phyloP scores from a whole-genome alignment of 2,113 vertebrate genomes.

The Leptobrachium leishanense region DNA sequence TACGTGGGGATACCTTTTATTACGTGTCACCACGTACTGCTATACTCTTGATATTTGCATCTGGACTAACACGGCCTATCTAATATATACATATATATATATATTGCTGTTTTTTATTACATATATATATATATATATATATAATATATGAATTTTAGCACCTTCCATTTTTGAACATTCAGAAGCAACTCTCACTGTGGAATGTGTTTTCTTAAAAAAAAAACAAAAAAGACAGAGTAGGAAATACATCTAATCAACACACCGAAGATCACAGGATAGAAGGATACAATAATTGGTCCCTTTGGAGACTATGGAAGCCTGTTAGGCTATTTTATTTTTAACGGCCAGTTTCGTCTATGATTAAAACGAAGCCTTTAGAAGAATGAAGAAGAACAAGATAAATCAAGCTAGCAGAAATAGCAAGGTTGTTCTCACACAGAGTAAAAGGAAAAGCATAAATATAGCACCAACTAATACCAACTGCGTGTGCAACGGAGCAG shows the following conservation, averaged over 20 bases:
- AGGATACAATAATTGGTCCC: conserved; percentile 32
- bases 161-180: no score
- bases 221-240: neutral
- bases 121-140: no score
- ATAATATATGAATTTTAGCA: no score
- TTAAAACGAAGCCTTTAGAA: neutral
- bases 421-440: neutral
- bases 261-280: neutral
- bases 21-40: no score
- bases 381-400: neutral
- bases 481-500: neutral
- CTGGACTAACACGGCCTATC: no score
- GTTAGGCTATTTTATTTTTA: neutral
- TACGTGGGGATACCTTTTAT: no score
- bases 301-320: conserved; percentile 1
- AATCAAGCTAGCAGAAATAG: neutral
- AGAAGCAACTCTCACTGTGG: no score
- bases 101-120: no score
- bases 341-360: neutral
- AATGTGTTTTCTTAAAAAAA: no score
- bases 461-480: neutral
- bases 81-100: no score
- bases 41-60: no score
- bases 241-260: conserved; percentile 13
- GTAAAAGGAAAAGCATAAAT: neutral